A percentile compares a stretch with the other conserved stretches of the same genome.
These are phyloP conservation scores for Drosophila parabipectinata DNA, from an alignment of 1,140 invertebrate genomes.

Conservation along the genomic window DNA sequence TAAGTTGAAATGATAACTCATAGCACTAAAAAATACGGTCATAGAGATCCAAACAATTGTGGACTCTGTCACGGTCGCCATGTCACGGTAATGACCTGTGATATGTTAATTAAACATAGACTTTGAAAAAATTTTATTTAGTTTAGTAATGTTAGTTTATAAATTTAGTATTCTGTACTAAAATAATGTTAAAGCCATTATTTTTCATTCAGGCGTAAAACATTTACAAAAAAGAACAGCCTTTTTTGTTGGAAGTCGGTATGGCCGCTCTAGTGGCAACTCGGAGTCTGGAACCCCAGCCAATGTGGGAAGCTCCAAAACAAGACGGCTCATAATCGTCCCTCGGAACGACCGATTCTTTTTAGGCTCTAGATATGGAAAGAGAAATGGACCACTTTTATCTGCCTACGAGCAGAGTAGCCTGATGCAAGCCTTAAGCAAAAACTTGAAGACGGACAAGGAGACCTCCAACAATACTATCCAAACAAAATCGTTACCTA, in stretches of 20 bases:
- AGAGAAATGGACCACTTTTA: constrained; percentile 58
- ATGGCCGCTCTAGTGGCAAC: constrained; percentile 71
- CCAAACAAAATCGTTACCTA: neutral
- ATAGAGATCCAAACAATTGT: neutral
- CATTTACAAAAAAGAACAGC: constrained; percentile 63
- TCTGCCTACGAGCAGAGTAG: constrained; percentile 61
- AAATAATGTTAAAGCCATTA: neutral
- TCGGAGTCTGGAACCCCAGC: constrained; percentile 2
- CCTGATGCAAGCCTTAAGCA: constrained; percentile 37
- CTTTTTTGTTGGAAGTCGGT: constrained; percentile 83
- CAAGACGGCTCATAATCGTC: constrained; percentile 68
- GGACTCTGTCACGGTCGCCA: too few species aligned
- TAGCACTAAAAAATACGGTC: neutral
- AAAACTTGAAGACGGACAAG: constrained; percentile 6
- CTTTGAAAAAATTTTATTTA: too few species aligned
- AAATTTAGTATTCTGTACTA: neutral
- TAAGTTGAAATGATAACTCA: constrained; percentile 4
- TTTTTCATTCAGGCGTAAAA: constrained; percentile 40
- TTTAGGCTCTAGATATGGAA: constrained; percentile 81
- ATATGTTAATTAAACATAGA: too few species aligned
- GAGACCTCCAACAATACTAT: neutral
- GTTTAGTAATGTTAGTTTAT: too few species aligned
- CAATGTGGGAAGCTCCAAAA: constrained; percentile 52
- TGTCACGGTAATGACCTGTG: too few species aligned
- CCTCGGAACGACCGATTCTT: constrained; percentile 83